Evolutionary conservation across 2,113 vertebrate species (phyloP).

Genomic region (Caranx ignobilis): DNA sequence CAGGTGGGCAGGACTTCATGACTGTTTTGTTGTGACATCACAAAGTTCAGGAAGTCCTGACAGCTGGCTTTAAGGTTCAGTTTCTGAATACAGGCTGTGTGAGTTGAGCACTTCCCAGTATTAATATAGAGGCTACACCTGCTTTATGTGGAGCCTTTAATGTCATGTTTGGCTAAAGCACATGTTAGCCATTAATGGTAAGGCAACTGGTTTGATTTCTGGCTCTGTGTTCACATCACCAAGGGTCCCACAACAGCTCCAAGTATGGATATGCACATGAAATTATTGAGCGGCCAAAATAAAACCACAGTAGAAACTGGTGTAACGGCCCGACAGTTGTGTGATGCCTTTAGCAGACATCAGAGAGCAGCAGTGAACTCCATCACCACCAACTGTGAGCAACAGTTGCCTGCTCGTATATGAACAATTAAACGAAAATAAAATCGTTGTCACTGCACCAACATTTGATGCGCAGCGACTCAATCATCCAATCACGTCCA

Average conservation of each 20-base stretch:
- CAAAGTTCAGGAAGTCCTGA: no score
- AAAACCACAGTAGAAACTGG: background rate
- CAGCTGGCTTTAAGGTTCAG: no score
- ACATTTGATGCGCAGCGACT: constrained; percentile 30
- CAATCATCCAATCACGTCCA: constrained; percentile 46
- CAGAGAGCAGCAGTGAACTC: constrained; percentile 30
- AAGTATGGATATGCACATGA: background rate
- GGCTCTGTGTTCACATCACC: no score
- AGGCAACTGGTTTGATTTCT: background rate
- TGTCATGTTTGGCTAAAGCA: background rate
- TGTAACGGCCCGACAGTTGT: constrained; percentile 21
- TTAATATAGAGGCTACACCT: no score
- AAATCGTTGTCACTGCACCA: constrained; percentile 53
- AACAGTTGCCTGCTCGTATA: constrained; percentile 57
- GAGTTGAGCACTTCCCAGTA: no score
- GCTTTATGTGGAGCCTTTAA: no score
- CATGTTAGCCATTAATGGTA: no score
- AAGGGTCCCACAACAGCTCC: background rate
- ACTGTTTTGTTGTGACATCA: no score
- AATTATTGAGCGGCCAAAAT: background rate
- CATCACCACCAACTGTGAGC: constrained; percentile 68
- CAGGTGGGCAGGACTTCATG: no score
- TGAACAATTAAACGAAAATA: constrained; percentile 59
- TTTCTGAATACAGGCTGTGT: no score
- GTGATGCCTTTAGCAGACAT: constrained; percentile 28